Conservation (phyloP, 2,113 vertebrate species). For the Malurus cyaneus region DNA sequence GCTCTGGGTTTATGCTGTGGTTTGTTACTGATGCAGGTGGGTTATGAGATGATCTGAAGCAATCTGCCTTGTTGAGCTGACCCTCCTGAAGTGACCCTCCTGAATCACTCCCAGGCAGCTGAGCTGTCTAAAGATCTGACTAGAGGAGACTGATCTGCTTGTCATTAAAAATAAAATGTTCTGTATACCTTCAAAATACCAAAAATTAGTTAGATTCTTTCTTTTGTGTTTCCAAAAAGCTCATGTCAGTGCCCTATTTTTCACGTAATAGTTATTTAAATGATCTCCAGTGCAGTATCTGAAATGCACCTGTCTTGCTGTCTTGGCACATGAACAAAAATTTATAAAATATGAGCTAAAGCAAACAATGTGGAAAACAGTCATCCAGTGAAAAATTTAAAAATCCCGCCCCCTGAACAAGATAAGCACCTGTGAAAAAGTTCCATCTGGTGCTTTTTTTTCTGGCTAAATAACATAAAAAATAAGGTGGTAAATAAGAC, state of each 20-base stretch:
- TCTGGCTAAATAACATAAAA: background rate
- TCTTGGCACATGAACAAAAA: background rate
- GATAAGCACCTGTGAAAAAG: background rate
- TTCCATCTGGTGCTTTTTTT: background rate
- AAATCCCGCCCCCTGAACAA: background rate
- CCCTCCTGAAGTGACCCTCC: constrained; percentile 7
- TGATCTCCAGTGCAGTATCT: background rate
- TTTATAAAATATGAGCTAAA: background rate
- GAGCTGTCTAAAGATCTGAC: background rate
- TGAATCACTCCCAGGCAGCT: background rate
- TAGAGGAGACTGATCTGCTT: background rate
- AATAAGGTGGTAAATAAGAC: background rate
- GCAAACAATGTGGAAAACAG: background rate
- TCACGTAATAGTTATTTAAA: background rate
- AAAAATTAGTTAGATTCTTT: background rate
- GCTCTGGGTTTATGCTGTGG: background rate
- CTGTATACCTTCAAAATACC: background rate
- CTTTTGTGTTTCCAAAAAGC: background rate
- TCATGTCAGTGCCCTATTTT: background rate
- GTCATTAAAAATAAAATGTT: background rate
- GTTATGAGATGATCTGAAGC: background rate
- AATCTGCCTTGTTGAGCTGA: constrained; percentile 7
- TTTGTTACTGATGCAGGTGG: background rate
- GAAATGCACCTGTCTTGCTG: background rate
- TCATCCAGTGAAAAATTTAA: background rate